phyloP scores from a whole-genome alignment of 2,888 invertebrate species.

The Biston stratarius region DNA sequence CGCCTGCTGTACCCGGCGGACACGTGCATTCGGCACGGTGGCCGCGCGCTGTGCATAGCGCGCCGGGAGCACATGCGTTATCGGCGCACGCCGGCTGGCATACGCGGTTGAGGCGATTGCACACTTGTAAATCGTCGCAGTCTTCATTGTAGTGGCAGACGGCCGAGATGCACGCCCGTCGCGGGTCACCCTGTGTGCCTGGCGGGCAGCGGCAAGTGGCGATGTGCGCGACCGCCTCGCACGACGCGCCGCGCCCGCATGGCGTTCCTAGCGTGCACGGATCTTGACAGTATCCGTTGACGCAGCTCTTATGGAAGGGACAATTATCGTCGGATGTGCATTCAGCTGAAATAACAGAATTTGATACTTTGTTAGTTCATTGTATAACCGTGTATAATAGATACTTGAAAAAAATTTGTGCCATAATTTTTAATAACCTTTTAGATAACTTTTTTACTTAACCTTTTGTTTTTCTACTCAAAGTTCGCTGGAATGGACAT shows the following conservation, averaged over 20 bases:
- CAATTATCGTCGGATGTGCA: constrained; percentile 93
- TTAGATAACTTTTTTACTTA: no score
- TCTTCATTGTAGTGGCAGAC: constrained; percentile 96
- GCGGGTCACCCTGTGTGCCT: constrained; percentile 94
- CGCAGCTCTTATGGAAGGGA: constrained; percentile 93
- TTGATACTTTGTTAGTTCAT: background rate
- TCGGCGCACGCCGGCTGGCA: constrained; percentile 94
- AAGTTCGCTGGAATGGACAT: no score
- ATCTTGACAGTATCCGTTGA: constrained; percentile 92
- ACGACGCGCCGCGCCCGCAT: constrained; percentile 93
- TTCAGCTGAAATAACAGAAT: constrained; percentile 88
- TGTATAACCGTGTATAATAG: background rate
- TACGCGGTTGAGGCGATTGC: constrained; percentile 93
- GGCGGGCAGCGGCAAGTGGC: constrained; percentile 94
- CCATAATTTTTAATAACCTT: no score
- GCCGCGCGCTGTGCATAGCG: constrained; percentile 90
- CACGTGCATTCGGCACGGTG: constrained; percentile 94
- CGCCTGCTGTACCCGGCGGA: constrained; percentile 91
- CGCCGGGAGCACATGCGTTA: constrained; percentile 92
- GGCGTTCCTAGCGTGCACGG: constrained; percentile 90
- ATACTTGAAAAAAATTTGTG: no score
- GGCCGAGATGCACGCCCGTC: constrained; percentile 92
- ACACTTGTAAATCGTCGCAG: constrained; percentile 93
- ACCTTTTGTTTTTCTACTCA: no score
- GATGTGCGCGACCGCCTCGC: constrained; percentile 90